phyloP scores from a whole-genome alignment of 2,113 vertebrate species.

The Pygoscelis antarcticus region DNA sequence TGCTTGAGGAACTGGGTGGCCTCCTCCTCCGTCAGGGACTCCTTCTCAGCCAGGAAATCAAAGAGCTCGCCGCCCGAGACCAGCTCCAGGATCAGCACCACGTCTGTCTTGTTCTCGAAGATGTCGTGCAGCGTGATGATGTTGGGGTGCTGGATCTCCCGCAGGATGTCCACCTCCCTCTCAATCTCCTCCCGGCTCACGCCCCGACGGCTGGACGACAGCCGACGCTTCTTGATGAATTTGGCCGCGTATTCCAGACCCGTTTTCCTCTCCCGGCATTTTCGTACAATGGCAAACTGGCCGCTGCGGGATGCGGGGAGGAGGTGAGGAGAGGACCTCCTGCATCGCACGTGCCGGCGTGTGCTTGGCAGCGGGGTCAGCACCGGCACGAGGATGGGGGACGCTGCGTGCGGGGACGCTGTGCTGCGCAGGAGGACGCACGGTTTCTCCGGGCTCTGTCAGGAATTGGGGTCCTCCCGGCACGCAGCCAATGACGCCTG shows the following conservation, averaged over 20 bases:
- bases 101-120: conserved; percentile 97
- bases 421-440: rapidly evolving
- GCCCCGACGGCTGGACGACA: conserved; percentile 91
- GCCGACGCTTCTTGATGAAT: conserved; percentile 93
- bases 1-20: conserved; percentile 98
- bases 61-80: conserved; percentile 95
- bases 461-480: rapidly evolving
- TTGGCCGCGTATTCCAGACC: conserved; percentile 90
- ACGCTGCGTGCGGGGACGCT: neutral
- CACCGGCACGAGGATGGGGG: rapidly evolving
- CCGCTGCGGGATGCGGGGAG: conserved; percentile 65
- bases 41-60: conserved; percentile 96
- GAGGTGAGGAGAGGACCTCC: neutral
- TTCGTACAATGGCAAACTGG: conserved; percentile 95
- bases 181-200: conserved; percentile 98
- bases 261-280: conserved; percentile 88
- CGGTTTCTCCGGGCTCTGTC: rapidly evolving
- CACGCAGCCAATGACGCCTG: rapidly evolving
- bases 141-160: conserved; percentile 96
- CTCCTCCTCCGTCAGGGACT: conserved; percentile 94
- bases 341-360: rapidly evolving
- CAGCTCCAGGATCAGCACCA: conserved; percentile 97
- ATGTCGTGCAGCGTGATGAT: conserved; percentile 98
- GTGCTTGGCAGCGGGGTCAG: rapidly evolving
- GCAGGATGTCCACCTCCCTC: conserved; percentile 94